Evolutionary conservation across 2,113 vertebrate species (phyloP).

Genomic region (Rhabdornis inornatus): DNA sequence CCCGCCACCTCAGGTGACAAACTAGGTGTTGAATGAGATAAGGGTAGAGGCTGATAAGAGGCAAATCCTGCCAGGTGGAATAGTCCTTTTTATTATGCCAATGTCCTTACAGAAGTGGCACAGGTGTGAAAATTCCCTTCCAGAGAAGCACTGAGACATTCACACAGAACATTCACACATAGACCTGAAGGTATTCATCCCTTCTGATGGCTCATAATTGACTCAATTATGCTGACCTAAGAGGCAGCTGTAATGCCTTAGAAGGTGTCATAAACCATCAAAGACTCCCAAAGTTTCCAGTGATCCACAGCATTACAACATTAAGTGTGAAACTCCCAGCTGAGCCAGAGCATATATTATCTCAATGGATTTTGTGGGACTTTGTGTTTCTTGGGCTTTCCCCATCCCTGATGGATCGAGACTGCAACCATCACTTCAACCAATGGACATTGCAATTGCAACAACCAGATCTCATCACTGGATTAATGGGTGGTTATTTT

Average conservation of each 20-base stretch:
- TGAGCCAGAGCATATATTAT: not conserved
- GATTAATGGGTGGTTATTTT: not conserved
- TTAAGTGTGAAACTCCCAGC: not conserved
- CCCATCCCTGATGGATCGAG: not conserved
- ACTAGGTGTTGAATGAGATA: not conserved
- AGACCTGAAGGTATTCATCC: not conserved
- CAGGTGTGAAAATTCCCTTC: not conserved
- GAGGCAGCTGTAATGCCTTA: not conserved
- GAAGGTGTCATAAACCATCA: not conserved
- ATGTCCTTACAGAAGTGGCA: not conserved
- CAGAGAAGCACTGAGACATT: not conserved
- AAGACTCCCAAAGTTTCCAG: not conserved
- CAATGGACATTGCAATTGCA: not conserved
- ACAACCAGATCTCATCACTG: not conserved
- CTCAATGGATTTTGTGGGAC: not conserved
- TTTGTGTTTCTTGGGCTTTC: not conserved
- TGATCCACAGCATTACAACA: not conserved
- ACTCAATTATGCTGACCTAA: not conserved
- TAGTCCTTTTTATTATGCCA: not conserved
- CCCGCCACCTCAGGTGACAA: not conserved
- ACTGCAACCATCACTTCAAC: not conserved
- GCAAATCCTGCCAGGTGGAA: not conserved
- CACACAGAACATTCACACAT: not conserved
- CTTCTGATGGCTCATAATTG: not conserved
- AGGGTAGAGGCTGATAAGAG: not conserved